Base-by-base conservation (phyloP, 2,113 vertebrate genomes). In the Meles meles region DNA sequence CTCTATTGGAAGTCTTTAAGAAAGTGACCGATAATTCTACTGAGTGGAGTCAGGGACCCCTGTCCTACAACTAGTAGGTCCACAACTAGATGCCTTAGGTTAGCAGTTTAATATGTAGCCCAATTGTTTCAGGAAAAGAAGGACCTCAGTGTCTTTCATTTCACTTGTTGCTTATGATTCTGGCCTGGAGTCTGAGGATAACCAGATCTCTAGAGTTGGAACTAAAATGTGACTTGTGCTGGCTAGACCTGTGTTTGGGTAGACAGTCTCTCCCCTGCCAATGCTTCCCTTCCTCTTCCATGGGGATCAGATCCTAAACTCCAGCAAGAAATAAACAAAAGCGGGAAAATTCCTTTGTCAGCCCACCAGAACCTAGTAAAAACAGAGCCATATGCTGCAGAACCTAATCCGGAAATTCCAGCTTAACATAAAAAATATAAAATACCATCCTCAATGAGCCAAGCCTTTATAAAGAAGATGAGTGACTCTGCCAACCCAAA, bases 171-270 rank as follows among this genome's bases (percentile, higher is more conserved):
- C 6, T 77, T 80, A 93, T 27, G 89, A 5, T 96, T 97, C 96
- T 98, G 96, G 95, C 97, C 95, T 0, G 0, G 47, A 94, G 92
- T 98, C 97, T 96, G 95, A 94, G 76, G 31, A 95, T 93, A 97
- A 86, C 85, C 96, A 95, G 96, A 97, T 90, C 79, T 90, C 93
- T 92, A 96, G 97, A 97, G 85, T 76, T 95, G 94, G 96, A 98
- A 96, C 96, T 88, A 92, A 97, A 98, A 93, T 52, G 59, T 80
- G 96, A 97, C 87, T 90, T 94, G 49, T 90, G 21, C 95, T 85
- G 90, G 94, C 94, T 18, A 95, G 86, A 93, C 83, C 89, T 92
- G 77, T 81, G 94, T 98, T 97, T 96, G 94, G 96, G 97, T 67
- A 71, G 88, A 94, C 95, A 88, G 90, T 77, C 65, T 94, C 89